phyloP scores from a whole-genome alignment of 1,140 invertebrate genomes.

The Eumaeus atala region DNA sequence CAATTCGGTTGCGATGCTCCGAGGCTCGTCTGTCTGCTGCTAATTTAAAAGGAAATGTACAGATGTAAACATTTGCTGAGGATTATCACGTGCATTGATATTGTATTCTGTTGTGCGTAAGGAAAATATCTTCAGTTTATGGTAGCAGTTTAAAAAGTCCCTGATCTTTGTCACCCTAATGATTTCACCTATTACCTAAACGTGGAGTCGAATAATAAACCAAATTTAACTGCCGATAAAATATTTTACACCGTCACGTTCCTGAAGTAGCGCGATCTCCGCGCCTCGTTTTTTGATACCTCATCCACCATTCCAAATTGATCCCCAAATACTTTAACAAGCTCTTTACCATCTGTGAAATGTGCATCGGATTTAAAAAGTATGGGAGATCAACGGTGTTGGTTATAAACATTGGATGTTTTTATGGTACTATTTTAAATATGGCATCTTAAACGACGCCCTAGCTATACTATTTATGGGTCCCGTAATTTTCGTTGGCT shows the following conservation, averaged over 20 bases:
- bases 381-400: conserved; percentile 32
- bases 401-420: conserved; percentile 45
- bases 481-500: conserved; percentile 50
- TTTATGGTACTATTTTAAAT: conserved; percentile 67
- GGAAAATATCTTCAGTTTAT: conserved; percentile 3
- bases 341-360: conserved; percentile 8
- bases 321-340: conserved; percentile 20
- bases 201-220: conserved; percentile 57
- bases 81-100: no score
- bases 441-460: conserved; percentile 50
- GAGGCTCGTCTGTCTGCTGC: no score
- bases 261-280: conserved; percentile 42
- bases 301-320: conserved; percentile 33
- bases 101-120: no score
- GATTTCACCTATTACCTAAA: conserved; percentile 64
- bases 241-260: conserved; percentile 59
- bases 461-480: conserved; percentile 55
- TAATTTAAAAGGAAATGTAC: no score
- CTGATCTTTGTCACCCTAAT: conserved; percentile 52
- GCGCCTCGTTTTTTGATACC: conserved; percentile 47
- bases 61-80: no score
- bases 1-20: no score
- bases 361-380: conserved; percentile 8
- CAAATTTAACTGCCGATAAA: conserved; percentile 64
- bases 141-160: conserved; percentile 31